Base-by-base conservation (phyloP, 2,888 invertebrate species). In the Latrodectus hesperus region DNA sequence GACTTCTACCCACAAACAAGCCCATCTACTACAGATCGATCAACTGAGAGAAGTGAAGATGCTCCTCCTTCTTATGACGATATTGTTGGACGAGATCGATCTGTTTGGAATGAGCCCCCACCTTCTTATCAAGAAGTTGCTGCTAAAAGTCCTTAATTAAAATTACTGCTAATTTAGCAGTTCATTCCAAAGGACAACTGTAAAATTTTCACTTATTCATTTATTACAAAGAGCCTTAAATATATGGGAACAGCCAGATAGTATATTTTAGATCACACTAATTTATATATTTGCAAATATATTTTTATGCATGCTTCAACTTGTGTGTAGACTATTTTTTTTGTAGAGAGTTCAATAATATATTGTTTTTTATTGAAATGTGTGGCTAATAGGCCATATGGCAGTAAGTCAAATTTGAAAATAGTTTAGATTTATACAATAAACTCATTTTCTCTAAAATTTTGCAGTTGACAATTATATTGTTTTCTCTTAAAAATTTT, bases 31-130 rank as follows among this genome's bases (percentile, higher is more conserved):
- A 82, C 82, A 26, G 86, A 87, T 14, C 26, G 77, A 26, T 82
- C 82, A 51, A 65, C 67, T 9, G 82, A 79, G 16, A 67, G 78
- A 60, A 75, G 60, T 71, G 84, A 88, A 55, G 88, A 88, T 76
- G 83, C 84, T 5, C 88, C 88, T 17, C 88, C 88, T 10, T 88
- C 88, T 4, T 88, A 88, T 65, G 88, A 88, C 0, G 88, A 88
- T 64, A 88, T 88, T 76, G 70, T 88, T 26, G 88, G 80, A 5
- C 72, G 72, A 52, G 88, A 88, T 71, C 78, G 76, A 16, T 73
- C 83, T 49, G 83, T 88, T 6, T 88, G 88, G 88, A 88, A 84
- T 75, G 88, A 88, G 49, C 88, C 88, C 11, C 88, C 88, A 9
- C 88, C 88, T 14, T 72, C 88, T 17, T 88, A 88, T 72, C 77